Base-by-base conservation (phyloP, 2,113 vertebrate species). In the Centropus unirufus region DNA sequence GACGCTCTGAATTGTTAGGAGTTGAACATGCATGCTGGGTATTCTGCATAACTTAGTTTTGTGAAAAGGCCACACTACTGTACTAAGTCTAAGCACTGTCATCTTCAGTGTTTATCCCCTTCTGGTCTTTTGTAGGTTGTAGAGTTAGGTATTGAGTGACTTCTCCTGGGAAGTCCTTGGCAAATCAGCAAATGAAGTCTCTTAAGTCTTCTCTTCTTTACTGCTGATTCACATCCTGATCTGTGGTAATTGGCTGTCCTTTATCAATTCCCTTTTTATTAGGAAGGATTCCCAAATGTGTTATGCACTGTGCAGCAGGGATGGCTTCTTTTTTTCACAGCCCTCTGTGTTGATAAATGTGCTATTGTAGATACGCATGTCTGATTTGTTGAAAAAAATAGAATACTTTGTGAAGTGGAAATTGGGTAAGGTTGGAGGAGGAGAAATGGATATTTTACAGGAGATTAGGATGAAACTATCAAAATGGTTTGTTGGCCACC, bases 201-300 rank as follows among this genome's bases (percentile, higher is more conserved):
- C 63, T 87, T 62, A 85, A 69, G 63, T 74, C 78, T 92, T 88
- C 94, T 49, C 54, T 80, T 87, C 78, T 89, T 92, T 87, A 83
- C 62, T 92, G 75, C 86, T 88, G 87, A 90, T 91, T 93, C 76
- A 84, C 81, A 89, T 95, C 78, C 81, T 93, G 78, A 92, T 85
- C 91, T 91, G 67, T 85, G 78, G 51, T 90, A 92, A 78, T 73
- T 69, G 59, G 29, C 82, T 62, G 67, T 76, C 87, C 93, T 95
- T 94, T 89, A 85, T 94, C 84, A 87, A 93, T 87, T 95, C 67
- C 67, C 67, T 93, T 95, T 95, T 89, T 87, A 92, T 92, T 95
- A 91, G 66, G 89, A 92, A 85, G 74, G 82, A 91, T 91, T 92
- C 93, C 78, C 87, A 85, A 69, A 76, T 54, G 69, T 73, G 36